A percentile compares a stretch with the other conserved stretches of the same genome.
phyloP scores from a whole-genome alignment of 2,797 vertebrate genomes.

The Anguilla obscura region DNA sequence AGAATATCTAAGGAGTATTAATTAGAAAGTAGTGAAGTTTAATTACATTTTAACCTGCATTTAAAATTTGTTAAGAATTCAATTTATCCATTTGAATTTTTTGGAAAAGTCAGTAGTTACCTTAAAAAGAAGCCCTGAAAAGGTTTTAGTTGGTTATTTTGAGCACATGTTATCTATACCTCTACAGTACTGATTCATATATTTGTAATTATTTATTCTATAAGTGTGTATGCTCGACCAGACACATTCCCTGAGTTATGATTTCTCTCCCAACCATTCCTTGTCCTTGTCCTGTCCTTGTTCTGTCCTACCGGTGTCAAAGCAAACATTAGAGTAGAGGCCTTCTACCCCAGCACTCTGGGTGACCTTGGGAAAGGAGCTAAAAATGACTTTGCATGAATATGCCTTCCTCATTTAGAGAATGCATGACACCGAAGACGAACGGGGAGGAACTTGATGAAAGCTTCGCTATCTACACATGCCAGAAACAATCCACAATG shows the following conservation, averaged over 20 bases:
- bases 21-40: background rate
- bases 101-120: background rate
- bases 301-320: background rate
- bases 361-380: background rate
- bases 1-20: background rate
- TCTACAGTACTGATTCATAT: background rate
- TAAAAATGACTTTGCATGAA: background rate
- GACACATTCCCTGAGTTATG: background rate
- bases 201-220: background rate
- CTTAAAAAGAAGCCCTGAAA: background rate
- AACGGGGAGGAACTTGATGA: background rate
- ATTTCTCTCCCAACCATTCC: background rate
- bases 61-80: background rate
- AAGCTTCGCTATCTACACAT: background rate
- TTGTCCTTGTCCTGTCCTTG: background rate
- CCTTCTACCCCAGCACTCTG: background rate
- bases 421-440: background rate
- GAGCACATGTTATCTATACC: background rate
- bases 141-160: background rate
- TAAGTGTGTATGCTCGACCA: background rate
- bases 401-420: background rate
- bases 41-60: background rate
- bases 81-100: background rate
- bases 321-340: background rate
- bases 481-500: background rate